A percentile compares a stretch with the other conserved stretches of the same genome.
Conservation (phyloP, 2,888 invertebrate genomes). For the Yponomeuta plumbellus region DNA sequence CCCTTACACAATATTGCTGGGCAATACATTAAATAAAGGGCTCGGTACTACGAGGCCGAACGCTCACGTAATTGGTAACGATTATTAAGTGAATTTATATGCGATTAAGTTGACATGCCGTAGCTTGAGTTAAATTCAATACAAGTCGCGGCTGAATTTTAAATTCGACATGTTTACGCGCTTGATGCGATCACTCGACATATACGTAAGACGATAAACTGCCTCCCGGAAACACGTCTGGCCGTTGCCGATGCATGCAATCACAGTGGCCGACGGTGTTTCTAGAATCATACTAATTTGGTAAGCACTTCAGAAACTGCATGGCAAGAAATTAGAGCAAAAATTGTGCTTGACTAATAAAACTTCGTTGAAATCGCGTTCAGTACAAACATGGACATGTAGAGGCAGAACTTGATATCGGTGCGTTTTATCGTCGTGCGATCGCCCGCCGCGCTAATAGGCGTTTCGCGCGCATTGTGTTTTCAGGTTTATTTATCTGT, state of each 20-base stretch:
- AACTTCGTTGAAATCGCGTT: constrained; percentile 31
- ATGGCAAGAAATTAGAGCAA: constrained; percentile 29
- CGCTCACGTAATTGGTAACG: constrained; percentile 66
- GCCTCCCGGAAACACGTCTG: constrained; percentile 10
- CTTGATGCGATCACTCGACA: constrained; percentile 27
- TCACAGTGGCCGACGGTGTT: not conserved
- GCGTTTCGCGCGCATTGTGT: constrained; percentile 52
- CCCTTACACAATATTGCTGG: constrained; percentile 43
- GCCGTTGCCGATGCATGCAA: not conserved
- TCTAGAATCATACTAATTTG: not conserved
- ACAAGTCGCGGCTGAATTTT: constrained; percentile 40
- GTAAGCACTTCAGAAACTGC: not conserved
- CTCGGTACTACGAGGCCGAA: constrained; percentile 48
- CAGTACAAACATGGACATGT: constrained; percentile 52
- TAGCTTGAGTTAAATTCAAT: constrained; percentile 54
- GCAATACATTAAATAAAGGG: constrained; percentile 40
- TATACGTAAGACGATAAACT: constrained; percentile 13
- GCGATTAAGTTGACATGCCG: constrained; percentile 61
- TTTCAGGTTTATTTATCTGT: constrained; percentile 52
- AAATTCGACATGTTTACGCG: constrained; percentile 52
- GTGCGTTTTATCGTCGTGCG: constrained; percentile 37
- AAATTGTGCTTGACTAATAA: constrained; percentile 23
- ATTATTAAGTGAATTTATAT: constrained; percentile 69
- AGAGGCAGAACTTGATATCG: constrained; percentile 35
- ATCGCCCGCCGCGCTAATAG: constrained; percentile 44